Percentiles rank a stretch among this genome's conserved stretches.
phyloP scores from a whole-genome alignment of 37 sponge, comb jelly and placozoan species.

The Beroe ovata region DNA sequence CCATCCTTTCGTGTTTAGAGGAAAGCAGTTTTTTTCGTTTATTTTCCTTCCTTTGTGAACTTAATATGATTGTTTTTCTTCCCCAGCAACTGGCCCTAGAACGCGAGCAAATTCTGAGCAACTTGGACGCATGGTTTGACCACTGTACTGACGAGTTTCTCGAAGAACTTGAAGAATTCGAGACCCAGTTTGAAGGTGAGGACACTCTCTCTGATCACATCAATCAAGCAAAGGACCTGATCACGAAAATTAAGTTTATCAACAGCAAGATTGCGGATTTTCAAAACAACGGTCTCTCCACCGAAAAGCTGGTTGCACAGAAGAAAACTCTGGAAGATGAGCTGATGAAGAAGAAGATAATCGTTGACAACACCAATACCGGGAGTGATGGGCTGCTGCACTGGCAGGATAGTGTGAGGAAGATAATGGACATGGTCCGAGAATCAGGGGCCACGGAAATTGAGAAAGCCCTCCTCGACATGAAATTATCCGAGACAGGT shows the following conservation, averaged over 20 bases:
- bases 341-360: conserved; percentile 57
- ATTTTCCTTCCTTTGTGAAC: too few relatives aligned
- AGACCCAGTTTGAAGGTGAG: conserved; percentile 21
- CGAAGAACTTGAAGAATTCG: conserved; percentile 50
- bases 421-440: background rate
- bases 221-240: conserved; percentile 43
- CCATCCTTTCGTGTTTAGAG: too few relatives aligned
- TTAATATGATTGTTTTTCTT: background rate
- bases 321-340: conserved; percentile 56
- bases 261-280: conserved; percentile 37
- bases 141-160: conserved; percentile 37
- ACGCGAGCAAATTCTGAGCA: conserved; percentile 24
- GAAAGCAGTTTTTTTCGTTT: too few relatives aligned
- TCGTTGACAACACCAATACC: conserved; percentile 37
- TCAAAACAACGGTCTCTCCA: conserved; percentile 59
- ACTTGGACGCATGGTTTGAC: conserved; percentile 25
- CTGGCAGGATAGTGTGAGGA: background rate
- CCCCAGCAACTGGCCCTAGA: conserved; percentile 6
- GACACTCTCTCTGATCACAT: conserved; percentile 31
- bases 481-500: conserved; percentile 14
- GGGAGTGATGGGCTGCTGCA: background rate
- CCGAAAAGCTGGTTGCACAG: conserved; percentile 32
- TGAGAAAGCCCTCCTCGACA: conserved; percentile 46
- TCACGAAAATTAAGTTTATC: conserved; percentile 49
- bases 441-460: conserved; percentile 6